Conservation (phyloP, 35 echinoderm and acorn worm genomes). For the Nesometra sesokonis region DNA sequence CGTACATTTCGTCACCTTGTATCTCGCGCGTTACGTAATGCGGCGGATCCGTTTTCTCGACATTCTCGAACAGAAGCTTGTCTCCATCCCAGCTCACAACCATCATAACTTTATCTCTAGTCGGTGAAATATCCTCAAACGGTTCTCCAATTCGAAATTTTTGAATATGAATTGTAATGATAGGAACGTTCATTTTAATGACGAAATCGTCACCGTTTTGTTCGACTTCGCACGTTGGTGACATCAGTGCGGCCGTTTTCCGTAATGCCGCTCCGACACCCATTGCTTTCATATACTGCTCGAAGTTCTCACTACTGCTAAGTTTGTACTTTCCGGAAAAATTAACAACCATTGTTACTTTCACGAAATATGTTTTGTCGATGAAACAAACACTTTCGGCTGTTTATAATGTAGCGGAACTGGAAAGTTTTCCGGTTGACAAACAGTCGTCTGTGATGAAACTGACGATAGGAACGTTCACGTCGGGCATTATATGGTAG, state of each 20-base stretch:
- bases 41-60: constrained; percentile 45
- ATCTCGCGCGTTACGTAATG: constrained; percentile 83
- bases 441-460: neutral
- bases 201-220: constrained; percentile 43
- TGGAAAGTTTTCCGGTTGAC: neutral
- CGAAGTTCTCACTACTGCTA: constrained; percentile 84
- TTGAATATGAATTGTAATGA: constrained; percentile 85
- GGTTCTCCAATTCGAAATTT: constrained; percentile 65
- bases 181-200: constrained; percentile 93
- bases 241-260: constrained; percentile 68
- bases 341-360: neutral
- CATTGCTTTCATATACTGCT: constrained; percentile 86
- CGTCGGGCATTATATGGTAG: neutral
- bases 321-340: constrained; percentile 83
- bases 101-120: constrained; percentile 63
- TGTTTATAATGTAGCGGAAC: neutral
- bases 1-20: constrained; percentile 67
- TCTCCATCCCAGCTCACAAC: constrained; percentile 59
- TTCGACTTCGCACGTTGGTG: constrained; percentile 68
- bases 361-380: no score
- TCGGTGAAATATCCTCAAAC: constrained; percentile 89
- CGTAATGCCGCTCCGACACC: constrained; percentile 72
- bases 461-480: neutral
- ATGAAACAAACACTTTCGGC: no score
- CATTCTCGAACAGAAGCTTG: constrained; percentile 64